A percentile compares a stretch with the other conserved stretches of the same genome.
Evolutionary conservation across 2,113 vertebrate genomes (phyloP).

Genomic region (Tamias sibiricus): DNA sequence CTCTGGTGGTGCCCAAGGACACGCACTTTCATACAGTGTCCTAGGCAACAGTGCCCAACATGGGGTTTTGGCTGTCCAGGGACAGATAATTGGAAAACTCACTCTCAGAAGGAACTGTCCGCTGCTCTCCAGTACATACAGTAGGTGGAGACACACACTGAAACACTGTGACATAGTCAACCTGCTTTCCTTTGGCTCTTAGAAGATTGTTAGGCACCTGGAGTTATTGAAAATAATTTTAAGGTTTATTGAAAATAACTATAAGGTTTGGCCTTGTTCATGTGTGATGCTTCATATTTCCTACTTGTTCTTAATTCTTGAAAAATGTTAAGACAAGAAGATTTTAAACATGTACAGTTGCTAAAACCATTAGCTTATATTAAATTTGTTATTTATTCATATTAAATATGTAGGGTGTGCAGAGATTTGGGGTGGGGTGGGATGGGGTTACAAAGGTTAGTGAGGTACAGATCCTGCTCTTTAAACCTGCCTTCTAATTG

Average conservation of each 20-base stretch:
- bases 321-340: background rate
- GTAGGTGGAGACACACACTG: constrained; percentile 81
- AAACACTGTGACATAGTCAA: background rate
- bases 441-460: background rate
- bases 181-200: background rate
- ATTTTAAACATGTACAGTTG: constrained; percentile 3
- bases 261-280: background rate
- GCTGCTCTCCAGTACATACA: constrained; percentile 63
- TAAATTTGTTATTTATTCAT: too few relatives aligned
- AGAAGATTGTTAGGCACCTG: background rate
- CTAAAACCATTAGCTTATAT: background rate
- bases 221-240: background rate
- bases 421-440: background rate
- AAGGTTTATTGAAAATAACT: background rate
- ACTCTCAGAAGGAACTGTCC: background rate
- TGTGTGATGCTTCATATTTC: constrained; percentile 28
- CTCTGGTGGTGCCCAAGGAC: constrained; percentile 59
- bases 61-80: background rate
- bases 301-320: constrained; percentile 15
- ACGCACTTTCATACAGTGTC: background rate
- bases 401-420: background rate
- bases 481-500: constrained; percentile 14
- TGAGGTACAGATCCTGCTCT: background rate
- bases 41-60: too few relatives aligned
- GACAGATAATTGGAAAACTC: background rate